Evolutionary conservation across 2,888 invertebrate genomes (phyloP).

Genomic region (Rotaria sp.): DNA sequence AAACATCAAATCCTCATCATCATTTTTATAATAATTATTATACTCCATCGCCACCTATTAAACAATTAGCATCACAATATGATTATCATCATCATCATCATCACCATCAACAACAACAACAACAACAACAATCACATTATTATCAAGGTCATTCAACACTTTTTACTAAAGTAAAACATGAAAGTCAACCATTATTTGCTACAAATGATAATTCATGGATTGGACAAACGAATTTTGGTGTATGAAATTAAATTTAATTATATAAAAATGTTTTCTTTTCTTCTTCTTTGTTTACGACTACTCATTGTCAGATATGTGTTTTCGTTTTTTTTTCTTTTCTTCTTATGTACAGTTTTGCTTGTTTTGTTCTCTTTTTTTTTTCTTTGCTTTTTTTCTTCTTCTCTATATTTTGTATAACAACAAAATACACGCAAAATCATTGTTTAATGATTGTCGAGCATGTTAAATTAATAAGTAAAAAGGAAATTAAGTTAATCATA

Average conservation of each 20-base stretch:
- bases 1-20: slow-evolving; percentile 17
- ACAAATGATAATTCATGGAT: slow-evolving; percentile 10
- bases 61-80: background rate
- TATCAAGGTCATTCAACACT: background rate
- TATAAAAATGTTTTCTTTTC: background rate
- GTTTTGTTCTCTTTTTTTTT: background rate
- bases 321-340: background rate
- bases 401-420: slow-evolving; percentile 2
- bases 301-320: background rate
- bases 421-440: background rate
- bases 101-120: background rate
- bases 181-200: background rate
- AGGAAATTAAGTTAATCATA: background rate
- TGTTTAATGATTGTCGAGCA: background rate
- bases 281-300: background rate
- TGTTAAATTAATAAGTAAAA: background rate
- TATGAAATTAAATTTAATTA: background rate
- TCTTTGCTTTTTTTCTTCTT: background rate
- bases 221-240: slow-evolving; percentile 14
- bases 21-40: background rate
- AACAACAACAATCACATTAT: background rate
- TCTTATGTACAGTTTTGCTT: background rate
- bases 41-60: background rate
- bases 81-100: slow-evolving; percentile 19
- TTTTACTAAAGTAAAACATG: background rate